Percentiles rank a stretch among this genome's conserved stretches.
phyloP scores from a whole-genome alignment of 2,888 invertebrate genomes.

The Yponomeuta cagnagella region DNA sequence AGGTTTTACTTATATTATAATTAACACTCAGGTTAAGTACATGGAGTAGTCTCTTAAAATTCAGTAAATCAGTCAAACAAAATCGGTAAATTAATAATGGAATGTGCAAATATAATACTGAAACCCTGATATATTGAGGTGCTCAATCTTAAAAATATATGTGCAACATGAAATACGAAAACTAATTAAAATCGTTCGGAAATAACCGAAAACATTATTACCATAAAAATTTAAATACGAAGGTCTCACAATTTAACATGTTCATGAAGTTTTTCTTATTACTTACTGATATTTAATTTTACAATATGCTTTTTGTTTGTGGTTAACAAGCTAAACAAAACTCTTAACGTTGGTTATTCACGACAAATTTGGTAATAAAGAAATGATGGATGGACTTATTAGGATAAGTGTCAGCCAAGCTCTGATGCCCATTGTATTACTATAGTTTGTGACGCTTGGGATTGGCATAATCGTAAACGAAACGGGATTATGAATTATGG shows the following conservation, averaged over 20 bases:
- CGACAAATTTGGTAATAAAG: neutral
- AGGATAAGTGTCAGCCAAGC: neutral
- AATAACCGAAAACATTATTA: neutral
- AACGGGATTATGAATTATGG: too few species aligned
- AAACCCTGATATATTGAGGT: neutral
- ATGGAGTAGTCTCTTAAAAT: neutral
- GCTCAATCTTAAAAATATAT: neutral
- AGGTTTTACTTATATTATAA: neutral
- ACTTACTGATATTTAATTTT: too few species aligned
- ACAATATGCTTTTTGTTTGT: neutral
- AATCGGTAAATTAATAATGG: conserved; percentile 20
- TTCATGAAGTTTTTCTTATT: too few species aligned
- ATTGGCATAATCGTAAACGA: too few species aligned
- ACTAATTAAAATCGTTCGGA: neutral
- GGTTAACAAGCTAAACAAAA: neutral
- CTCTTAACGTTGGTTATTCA: neutral
- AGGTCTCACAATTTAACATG: neutral
- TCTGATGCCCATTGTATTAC: too few species aligned
- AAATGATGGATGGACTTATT: neutral
- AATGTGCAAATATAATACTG: conserved; percentile 21
- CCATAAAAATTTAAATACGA: neutral
- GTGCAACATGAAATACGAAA: neutral
- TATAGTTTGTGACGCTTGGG: too few species aligned
- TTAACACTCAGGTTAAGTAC: conserved; percentile 6
- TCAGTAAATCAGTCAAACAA: conserved; percentile 10